Conservation (phyloP, 2,113 vertebrate species). For the Symphodus melops region DNA sequence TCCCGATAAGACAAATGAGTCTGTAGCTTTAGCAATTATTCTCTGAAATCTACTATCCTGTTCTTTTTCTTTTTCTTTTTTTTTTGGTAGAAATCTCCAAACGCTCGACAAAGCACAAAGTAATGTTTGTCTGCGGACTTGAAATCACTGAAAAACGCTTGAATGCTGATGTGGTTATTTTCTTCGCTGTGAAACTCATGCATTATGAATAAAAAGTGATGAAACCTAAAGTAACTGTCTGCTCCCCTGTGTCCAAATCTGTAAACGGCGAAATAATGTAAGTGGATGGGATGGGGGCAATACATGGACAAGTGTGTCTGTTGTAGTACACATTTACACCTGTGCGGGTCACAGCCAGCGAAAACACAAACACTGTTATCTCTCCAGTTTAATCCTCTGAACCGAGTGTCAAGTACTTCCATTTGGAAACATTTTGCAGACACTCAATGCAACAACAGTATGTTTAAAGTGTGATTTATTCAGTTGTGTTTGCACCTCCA, state of each 20-base stretch:
- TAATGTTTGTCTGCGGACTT: conserved; percentile 57
- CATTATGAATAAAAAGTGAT: conserved; percentile 75
- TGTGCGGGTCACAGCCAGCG: conserved; percentile 13
- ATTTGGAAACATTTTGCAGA: conserved; percentile 37
- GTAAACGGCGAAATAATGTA: conserved; percentile 42
- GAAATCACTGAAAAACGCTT: conserved; percentile 60
- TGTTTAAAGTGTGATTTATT: conserved; percentile 29
- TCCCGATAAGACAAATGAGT: conserved; percentile 48
- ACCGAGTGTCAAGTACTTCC: conserved; percentile 30
- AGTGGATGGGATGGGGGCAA: conserved; percentile 15
- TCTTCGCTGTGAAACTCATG: conserved; percentile 56
- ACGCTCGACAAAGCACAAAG: conserved; percentile 72
- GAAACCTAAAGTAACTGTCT: conserved; percentile 72
- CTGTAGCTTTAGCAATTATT: conserved; percentile 44
- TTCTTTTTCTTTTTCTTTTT: background rate
- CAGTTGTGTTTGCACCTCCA: conserved; percentile 1
- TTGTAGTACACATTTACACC: conserved; percentile 30
- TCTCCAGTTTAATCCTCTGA: conserved; percentile 26
- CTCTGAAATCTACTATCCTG: conserved; percentile 31
- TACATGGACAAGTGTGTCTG: conserved; percentile 44
- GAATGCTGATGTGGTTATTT: conserved; percentile 73
- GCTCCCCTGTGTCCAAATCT: conserved; percentile 43
- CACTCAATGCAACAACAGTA: conserved; percentile 17
- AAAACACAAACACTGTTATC: conserved; percentile 28
- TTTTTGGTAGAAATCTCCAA: conserved; percentile 48